These are phyloP conservation scores for Spisula subtruncata DNA, from an alignment of 2,888 invertebrate species.

Conservation along the genomic window DNA sequence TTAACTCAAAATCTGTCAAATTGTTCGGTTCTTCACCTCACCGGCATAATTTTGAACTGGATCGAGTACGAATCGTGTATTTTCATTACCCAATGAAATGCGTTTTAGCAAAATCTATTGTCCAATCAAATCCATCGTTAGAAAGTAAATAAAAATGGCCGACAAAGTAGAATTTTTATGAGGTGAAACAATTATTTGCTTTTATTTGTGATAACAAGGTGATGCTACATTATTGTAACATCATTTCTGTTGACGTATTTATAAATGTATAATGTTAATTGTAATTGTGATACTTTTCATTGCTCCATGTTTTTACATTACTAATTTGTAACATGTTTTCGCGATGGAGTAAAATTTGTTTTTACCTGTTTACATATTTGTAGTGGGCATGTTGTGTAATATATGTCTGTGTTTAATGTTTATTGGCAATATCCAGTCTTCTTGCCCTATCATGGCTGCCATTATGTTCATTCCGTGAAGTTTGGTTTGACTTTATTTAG, in stretches of 20 bases:
- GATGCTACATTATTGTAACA: background rate
- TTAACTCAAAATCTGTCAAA: background rate
- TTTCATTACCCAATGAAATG: constrained; percentile 38
- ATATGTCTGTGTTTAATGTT: no score
- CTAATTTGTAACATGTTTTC: background rate
- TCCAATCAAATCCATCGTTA: constrained; percentile 34
- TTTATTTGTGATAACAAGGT: background rate
- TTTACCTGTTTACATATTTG: no score
- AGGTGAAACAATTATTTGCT: background rate
- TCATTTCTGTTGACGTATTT: background rate
- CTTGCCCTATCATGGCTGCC: no score
- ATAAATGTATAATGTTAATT: background rate
- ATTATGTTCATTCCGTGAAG: no score
- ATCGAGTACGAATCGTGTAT: background rate
- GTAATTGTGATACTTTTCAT: background rate
- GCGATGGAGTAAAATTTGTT: background rate
- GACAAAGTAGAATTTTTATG: background rate
- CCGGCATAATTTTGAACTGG: background rate
- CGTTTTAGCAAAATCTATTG: background rate
- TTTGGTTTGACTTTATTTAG: no score
- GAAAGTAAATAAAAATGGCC: constrained; percentile 18
- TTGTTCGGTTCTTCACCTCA: background rate
- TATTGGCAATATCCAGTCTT: no score
- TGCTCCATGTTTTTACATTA: background rate
- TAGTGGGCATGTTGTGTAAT: no score